Evolutionary conservation across 2,888 invertebrate genomes (phyloP).

Genomic region (Coelogynopora nodosa): DNA sequence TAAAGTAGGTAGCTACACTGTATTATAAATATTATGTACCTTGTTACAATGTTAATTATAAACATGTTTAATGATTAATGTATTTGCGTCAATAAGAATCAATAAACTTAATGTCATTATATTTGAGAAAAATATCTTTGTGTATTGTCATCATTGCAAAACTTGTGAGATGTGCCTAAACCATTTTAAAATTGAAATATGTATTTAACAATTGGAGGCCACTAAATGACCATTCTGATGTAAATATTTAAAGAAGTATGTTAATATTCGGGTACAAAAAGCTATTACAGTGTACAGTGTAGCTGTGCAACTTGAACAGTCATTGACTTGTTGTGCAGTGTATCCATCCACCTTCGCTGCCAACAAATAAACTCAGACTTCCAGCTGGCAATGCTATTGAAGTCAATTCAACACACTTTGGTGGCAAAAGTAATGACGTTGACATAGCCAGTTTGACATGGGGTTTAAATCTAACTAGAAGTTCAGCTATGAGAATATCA

Average conservation of each 20-base stretch:
- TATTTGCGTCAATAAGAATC: not conserved
- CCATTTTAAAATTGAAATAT: not conserved
- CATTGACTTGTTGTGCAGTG: not conserved
- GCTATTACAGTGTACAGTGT: slow-evolving; percentile 4
- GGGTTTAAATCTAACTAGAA: slow-evolving; percentile 2
- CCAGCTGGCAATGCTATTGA: not conserved
- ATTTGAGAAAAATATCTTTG: slow-evolving; percentile 15
- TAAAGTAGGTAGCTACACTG: not conserved
- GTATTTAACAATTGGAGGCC: not conserved
- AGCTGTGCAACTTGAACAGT: not conserved
- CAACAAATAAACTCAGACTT: slow-evolving; percentile 5
- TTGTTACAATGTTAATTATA: not conserved
- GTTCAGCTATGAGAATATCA: slow-evolving; percentile 21
- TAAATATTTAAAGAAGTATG: slow-evolving; percentile 17
- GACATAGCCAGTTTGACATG: slow-evolving; percentile 20
- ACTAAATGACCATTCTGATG: slow-evolving; percentile 19
- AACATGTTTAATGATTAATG: not conserved
- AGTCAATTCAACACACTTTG: slow-evolving; percentile 20
- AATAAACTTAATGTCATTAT: not conserved
- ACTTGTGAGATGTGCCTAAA: not conserved
- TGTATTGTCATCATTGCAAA: slow-evolving; percentile 4
- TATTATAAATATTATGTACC: not conserved
- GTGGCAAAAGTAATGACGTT: not conserved
- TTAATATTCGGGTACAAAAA: slow-evolving; percentile 28
- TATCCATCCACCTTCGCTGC: slow-evolving; percentile 13